Percentiles rank a stretch among this genome's conserved stretches.
Evolutionary conservation across 2,113 vertebrate species (phyloP).

Genomic region (Desmodus rotundus): DNA sequence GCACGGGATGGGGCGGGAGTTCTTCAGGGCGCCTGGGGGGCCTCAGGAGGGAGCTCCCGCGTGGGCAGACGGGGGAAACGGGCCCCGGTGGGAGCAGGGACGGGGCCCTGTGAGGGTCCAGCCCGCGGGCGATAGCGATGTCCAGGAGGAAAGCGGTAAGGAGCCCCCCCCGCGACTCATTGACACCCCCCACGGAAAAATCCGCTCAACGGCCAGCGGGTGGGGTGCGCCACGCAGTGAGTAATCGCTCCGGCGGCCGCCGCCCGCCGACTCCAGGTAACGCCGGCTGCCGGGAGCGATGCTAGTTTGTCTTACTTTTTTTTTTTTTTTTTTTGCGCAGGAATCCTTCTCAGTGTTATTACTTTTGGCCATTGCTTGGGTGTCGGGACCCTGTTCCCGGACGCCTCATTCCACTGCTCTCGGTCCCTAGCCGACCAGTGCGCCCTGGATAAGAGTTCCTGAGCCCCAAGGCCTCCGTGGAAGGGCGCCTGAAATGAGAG

Average conservation of each 20-base stretch:
- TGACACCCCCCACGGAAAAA: slow-evolving; percentile 66
- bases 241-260: slow-evolving; percentile 66
- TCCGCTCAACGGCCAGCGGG: slow-evolving; percentile 71
- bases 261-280: slow-evolving; percentile 73
- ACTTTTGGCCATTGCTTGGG: slow-evolving; percentile 52
- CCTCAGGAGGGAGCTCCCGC: background rate
- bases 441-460: background rate
- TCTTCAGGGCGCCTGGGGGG: background rate
- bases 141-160: background rate
- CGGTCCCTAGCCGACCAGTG: background rate
- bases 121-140: background rate
- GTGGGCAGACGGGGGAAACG: background rate
- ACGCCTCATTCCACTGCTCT: background rate
- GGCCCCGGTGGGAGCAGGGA: background rate
- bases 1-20: background rate
- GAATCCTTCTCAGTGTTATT: slow-evolving; percentile 42
- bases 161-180: background rate
- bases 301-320: slow-evolving; percentile 41
- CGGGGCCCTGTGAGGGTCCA: background rate
- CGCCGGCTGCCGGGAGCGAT: slow-evolving; percentile 49
- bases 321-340: background rate
- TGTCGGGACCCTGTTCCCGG: slow-evolving; percentile 43
- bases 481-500: background rate
- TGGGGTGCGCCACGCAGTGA: slow-evolving; percentile 72
- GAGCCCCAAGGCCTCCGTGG: background rate